A percentile compares a stretch with the other conserved stretches of the same genome.
Conservation (phyloP, 2,113 vertebrate genomes). For the Bagarius yarrelli region DNA sequence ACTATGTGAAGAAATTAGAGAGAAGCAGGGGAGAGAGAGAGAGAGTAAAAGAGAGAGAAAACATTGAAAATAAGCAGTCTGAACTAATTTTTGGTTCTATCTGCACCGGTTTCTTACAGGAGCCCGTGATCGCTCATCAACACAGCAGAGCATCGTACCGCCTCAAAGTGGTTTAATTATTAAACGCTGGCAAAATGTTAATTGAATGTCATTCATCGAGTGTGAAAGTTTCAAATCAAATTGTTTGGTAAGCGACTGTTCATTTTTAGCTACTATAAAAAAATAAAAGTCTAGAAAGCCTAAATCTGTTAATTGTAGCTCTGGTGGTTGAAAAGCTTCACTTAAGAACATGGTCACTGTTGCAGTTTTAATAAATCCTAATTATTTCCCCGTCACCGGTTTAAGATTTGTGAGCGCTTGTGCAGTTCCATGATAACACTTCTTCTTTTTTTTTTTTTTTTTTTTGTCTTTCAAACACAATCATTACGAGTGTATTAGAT, state of each 20-base stretch:
- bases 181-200: not conserved
- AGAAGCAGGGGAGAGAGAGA: constrained; percentile 33
- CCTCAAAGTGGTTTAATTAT: constrained; percentile 20
- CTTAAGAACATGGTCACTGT: constrained; percentile 64
- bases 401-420: constrained; percentile 75
- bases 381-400: constrained; percentile 78
- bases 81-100: constrained; percentile 64
- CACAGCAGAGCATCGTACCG: not conserved
- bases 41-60: constrained; percentile 10
- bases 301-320: constrained; percentile 72
- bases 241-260: constrained; percentile 65
- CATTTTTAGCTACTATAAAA: constrained; percentile 68
- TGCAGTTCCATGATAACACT: constrained; percentile 74
- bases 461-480: constrained; percentile 72
- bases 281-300: constrained; percentile 55
- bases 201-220: constrained; percentile 46
- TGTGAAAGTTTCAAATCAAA: constrained; percentile 56
- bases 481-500: constrained; percentile 72
- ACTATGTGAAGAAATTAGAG: constrained; percentile 74
- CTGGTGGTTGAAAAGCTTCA: constrained; percentile 75
- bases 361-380: constrained; percentile 78
- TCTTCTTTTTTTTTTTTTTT: not conserved
- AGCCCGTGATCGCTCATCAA: constrained; percentile 50
- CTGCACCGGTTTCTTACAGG: constrained; percentile 57
- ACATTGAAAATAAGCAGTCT: constrained; percentile 61